phyloP scores from a whole-genome alignment of 1,140 invertebrate genomes.

The Coenobita brevimanus region DNA sequence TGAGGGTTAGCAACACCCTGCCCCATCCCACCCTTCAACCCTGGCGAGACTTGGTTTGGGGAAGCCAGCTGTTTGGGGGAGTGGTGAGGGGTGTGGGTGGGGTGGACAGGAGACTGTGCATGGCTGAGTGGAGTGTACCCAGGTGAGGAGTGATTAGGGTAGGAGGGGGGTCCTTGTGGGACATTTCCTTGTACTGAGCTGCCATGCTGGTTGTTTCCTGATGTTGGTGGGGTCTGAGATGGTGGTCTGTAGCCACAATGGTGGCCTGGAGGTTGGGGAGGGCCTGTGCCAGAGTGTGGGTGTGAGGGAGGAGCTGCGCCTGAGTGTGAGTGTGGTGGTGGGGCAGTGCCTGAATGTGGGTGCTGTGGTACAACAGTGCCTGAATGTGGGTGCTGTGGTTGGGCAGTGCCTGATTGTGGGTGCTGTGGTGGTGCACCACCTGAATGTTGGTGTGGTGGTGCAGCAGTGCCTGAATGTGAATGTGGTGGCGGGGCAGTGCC shows the following conservation, averaged over 20 bases:
- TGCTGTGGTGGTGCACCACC: slow-evolving; percentile 23
- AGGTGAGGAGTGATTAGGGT: slow-evolving; percentile 50
- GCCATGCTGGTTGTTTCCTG: neutral
- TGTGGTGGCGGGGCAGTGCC: too few species aligned
- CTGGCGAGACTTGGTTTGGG: slow-evolving; percentile 45
- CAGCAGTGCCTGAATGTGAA: neutral
- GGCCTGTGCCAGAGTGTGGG: neutral
- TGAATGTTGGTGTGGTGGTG: neutral
- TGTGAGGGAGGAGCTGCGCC: slow-evolving; percentile 24
- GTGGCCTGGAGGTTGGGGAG: slow-evolving; percentile 13
- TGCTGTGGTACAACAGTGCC: slow-evolving; percentile 11
- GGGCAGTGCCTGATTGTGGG: neutral
- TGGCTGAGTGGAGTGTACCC: slow-evolving; percentile 42
- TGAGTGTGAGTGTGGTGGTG: neutral
- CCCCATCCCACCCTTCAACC: slow-evolving; percentile 25
- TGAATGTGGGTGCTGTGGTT: neutral
- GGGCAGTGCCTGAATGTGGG: neutral
- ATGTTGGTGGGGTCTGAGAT: slow-evolving; percentile 21
- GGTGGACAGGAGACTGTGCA: slow-evolving; percentile 23
- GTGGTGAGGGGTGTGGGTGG: slow-evolving; percentile 42
- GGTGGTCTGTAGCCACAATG: slow-evolving; percentile 52
- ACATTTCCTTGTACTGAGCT: slow-evolving; percentile 22
- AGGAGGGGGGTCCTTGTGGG: neutral
- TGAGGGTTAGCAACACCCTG: neutral
- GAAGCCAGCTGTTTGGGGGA: slow-evolving; percentile 52